Evolutionary conservation across 2,888 invertebrate genomes (phyloP).

Genomic region (Charanyca ferruginea): DNA sequence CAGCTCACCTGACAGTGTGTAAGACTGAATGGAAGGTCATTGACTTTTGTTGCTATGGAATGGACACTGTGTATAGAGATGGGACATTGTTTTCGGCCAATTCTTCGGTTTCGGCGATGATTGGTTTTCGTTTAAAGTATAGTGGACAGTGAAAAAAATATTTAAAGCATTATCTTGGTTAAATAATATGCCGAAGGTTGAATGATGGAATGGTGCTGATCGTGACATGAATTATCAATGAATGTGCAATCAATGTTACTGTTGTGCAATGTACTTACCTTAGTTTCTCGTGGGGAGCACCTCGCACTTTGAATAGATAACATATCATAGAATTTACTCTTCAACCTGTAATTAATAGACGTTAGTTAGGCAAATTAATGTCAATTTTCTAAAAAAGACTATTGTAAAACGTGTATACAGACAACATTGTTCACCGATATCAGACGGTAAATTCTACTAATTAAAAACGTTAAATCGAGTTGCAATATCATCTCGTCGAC

Average conservation of each 20-base stretch:
- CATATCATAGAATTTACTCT: conserved; percentile 82
- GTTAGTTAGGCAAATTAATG: conserved; percentile 71
- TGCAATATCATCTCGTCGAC: no score
- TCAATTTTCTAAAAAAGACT: conserved; percentile 64
- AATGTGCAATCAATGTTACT: conserved; percentile 63
- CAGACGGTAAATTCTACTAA: no score
- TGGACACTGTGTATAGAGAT: conserved; percentile 31
- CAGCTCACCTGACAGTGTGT: conserved; percentile 87
- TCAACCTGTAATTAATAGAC: conserved; percentile 59
- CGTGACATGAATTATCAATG: conserved; percentile 44
- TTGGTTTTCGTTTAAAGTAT: conserved; percentile 17
- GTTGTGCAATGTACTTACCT: conserved; percentile 68
- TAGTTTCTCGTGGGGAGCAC: conserved; percentile 45
- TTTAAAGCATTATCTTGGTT: conserved; percentile 9
- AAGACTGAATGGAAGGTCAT: conserved; percentile 65
- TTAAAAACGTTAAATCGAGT: no score
- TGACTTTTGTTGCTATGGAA: conserved; percentile 32
- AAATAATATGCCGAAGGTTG: conserved; percentile 14
- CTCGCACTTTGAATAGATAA: conserved; percentile 79
- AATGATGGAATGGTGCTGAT: conserved; percentile 61
- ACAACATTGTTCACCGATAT: background rate
- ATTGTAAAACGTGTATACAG: conserved; percentile 15
- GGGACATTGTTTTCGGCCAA: conserved; percentile 33
- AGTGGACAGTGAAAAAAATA: conserved; percentile 29
- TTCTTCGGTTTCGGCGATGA: conserved; percentile 25